Base-by-base conservation (phyloP, 2,888 invertebrate species). In the Ichneumoninae sp. region DNA sequence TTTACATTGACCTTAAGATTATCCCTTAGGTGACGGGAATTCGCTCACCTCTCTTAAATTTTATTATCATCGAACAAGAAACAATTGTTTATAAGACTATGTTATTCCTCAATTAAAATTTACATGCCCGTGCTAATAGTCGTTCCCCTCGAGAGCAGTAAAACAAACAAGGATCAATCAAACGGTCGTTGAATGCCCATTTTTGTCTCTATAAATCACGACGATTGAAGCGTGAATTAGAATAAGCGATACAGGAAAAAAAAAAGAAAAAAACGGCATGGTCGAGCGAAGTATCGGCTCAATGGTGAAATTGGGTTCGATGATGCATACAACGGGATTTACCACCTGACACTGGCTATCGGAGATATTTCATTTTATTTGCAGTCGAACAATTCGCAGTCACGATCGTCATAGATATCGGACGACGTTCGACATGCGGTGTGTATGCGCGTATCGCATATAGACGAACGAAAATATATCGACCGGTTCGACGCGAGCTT, bases 351-450 rank as follows among this genome's bases (percentile, higher is more conserved):
- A 57, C 22, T 22, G 57, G 57, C 10, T 22, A 26, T 57, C 22
- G 57, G 44, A 44, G 44, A 73, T 73, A 73, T 57, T 60, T 73
- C 44, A 26, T 44, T 71, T 73, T 57, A 60, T 73, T 60, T 73
- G 26, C 57, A 73, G n/a, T 26, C 22, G 30, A 26, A 22, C 8
- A 22, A 13, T 54, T 60, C 73, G 40, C 57, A 8, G 26, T 40
- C 26, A 3, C 40, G 73, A 73, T 40, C 40, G 26, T 22, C 26
- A 40, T 60, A 44, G 3, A 57, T 57, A 73, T 57, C 36, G 19
- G 13, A 7, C 54, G 54, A 70, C 13, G 52, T 52, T 52, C 70
- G 68, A 69, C 69, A 50, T 3, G 57, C 57, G 57, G 3, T 57
- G 22, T 54, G 19, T 19, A 8, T 8, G 22, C 54, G 19, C 22